phyloP scores from a whole-genome alignment of 2,888 invertebrate genomes.

The Notodonta dromedarius region DNA sequence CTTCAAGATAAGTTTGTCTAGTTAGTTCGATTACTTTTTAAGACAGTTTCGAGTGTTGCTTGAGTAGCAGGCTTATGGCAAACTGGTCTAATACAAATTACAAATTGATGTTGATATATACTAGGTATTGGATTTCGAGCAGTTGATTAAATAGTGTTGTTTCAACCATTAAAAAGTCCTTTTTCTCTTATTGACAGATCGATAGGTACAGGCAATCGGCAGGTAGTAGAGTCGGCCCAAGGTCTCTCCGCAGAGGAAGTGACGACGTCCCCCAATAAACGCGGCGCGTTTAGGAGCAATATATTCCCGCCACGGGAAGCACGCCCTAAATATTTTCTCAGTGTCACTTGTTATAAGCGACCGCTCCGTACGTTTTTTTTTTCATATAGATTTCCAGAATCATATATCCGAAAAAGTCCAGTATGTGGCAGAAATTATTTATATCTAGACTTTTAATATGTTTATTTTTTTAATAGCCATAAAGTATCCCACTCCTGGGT shows the following conservation, averaged over 20 bases:
- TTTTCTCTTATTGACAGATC: neutral
- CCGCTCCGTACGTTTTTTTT: neutral
- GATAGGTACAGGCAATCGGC: conserved; percentile 2
- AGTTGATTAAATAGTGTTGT: too few species aligned
- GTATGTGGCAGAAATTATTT: too few species aligned
- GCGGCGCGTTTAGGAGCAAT: conserved; percentile 37
- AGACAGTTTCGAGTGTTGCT: neutral
- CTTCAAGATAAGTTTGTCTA: neutral
- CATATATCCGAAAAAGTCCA: too few species aligned
- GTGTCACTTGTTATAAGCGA: conserved; percentile 18
- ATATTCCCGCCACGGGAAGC: conserved; percentile 43
- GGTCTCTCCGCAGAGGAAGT: conserved; percentile 13
- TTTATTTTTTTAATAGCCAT: too few species aligned
- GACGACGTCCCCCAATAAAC: conserved; percentile 37
- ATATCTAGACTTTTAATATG: too few species aligned
- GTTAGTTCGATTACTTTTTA: neutral
- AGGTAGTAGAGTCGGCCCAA: conserved; percentile 1
- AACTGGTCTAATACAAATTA: too few species aligned
- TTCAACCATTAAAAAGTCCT: too few species aligned
- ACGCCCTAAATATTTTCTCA: conserved; percentile 45
- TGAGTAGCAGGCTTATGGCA: too few species aligned
- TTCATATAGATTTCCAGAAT: too few species aligned
- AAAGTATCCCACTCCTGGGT: too few species aligned
- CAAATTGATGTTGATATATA: too few species aligned
- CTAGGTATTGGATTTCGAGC: too few species aligned